A percentile compares a stretch with the other conserved stretches of the same genome.
Conservation (phyloP, 2,113 vertebrate species). For the Trichomycterus rosablanca region DNA sequence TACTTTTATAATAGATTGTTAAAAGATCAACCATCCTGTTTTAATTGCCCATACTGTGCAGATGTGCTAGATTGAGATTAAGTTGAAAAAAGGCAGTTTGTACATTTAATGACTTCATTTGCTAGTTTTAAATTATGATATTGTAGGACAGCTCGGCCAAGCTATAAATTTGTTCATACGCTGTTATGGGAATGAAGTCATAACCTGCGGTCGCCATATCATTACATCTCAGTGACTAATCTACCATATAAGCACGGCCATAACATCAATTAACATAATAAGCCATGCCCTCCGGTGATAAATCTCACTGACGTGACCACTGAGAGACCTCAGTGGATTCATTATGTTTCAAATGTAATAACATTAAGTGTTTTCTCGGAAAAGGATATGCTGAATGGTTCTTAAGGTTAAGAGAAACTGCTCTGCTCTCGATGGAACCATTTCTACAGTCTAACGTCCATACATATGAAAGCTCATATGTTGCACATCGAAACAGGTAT, state of each 20-base stretch:
- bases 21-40: too few relatives aligned
- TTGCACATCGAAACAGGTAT: too few relatives aligned
- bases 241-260: conserved; percentile 12
- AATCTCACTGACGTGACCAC: conserved; percentile 6
- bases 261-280: conserved; percentile 27
- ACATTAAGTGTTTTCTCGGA: background rate
- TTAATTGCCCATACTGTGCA: too few relatives aligned
- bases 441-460: too few relatives aligned
- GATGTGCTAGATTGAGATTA: too few relatives aligned
- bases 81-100: background rate
- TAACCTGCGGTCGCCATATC: conserved; percentile 26
- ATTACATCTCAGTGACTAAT: conserved; percentile 17
- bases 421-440: too few relatives aligned
- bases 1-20: too few relatives aligned
- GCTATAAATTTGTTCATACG: background rate
- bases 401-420: too few relatives aligned
- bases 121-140: background rate
- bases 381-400: too few relatives aligned
- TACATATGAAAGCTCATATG: too few relatives aligned
- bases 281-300: conserved; percentile 16
- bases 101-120: too few relatives aligned
- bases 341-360: background rate
- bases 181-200: conserved; percentile 1
- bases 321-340: background rate
- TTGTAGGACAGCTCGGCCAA: background rate